Percentiles rank a stretch among this genome's conserved stretches.
Evolutionary conservation across 2,113 vertebrate genomes (phyloP).

Genomic region (Protomyctophum bolini): DNA sequence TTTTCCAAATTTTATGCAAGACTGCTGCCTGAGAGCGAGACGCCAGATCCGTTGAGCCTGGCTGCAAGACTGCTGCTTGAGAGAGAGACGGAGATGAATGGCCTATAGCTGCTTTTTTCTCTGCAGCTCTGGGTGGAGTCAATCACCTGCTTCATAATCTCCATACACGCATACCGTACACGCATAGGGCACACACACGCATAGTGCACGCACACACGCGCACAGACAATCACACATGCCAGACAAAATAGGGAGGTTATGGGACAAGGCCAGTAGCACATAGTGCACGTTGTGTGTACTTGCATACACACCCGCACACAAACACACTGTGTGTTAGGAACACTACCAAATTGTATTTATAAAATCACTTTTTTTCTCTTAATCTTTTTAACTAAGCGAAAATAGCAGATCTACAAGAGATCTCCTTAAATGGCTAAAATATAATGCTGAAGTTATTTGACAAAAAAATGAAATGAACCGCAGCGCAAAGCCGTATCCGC

Average conservation of each 20-base stretch:
- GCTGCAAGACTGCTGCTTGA: no score
- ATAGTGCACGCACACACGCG: constrained; percentile 6
- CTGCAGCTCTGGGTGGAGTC: constrained; percentile 48
- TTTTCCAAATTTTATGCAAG: no score
- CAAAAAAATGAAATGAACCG: not conserved
- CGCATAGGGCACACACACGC: constrained; percentile 21
- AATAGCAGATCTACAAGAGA: no score
- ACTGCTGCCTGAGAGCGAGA: no score
- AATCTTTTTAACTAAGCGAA: no score
- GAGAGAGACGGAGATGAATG: constrained; percentile 10
- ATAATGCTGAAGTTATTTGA: constrained; percentile 6
- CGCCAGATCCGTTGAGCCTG: constrained; percentile 20
- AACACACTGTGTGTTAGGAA: not conserved
- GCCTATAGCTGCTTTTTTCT: constrained; percentile 40
- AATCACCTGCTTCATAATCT: constrained; percentile 50
- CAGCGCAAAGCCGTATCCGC: not conserved
- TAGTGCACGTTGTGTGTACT: constrained; percentile 2
- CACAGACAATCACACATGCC: not conserved
- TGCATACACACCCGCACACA: not conserved
- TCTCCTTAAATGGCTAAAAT: no score
- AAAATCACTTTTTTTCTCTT: no score
- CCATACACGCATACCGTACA: constrained; percentile 13
- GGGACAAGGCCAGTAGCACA: not conserved
- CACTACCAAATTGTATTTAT: not conserved
- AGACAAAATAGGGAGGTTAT: no score